Conservation (phyloP, 2,888 invertebrate species). For the Hemaris fuciformis region DNA sequence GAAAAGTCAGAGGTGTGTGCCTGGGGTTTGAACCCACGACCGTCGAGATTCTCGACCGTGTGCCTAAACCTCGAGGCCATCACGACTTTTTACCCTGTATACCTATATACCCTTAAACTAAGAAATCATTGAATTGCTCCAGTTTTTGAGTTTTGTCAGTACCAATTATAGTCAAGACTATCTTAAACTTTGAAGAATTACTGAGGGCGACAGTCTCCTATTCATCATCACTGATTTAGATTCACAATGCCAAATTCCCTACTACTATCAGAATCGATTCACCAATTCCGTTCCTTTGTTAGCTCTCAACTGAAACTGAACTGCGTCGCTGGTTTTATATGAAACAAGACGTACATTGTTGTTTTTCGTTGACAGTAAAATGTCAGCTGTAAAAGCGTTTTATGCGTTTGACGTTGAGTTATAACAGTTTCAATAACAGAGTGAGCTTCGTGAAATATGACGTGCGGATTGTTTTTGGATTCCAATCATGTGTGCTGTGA, state of each 20-base stretch:
- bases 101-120: too few relatives aligned
- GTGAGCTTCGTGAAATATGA: constrained; percentile 1
- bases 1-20: too few relatives aligned
- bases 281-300: background rate
- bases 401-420: constrained; percentile 21
- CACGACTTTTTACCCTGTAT: too few relatives aligned
- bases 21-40: too few relatives aligned
- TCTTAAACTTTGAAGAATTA: too few relatives aligned
- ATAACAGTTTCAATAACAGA: constrained; percentile 12
- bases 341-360: constrained; percentile 49
- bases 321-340: constrained; percentile 40
- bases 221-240: too few relatives aligned
- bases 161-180: too few relatives aligned
- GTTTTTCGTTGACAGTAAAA: constrained; percentile 30
- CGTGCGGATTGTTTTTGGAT: background rate
- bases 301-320: constrained; percentile 12
- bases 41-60: too few relatives aligned
- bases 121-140: too few relatives aligned
- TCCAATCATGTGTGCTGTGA: background rate
- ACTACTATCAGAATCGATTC: background rate
- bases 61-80: too few relatives aligned
- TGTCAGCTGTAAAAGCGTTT: constrained; percentile 23
- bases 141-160: too few relatives aligned
- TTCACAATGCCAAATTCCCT: background rate
- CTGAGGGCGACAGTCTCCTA: too few relatives aligned